Base-by-base conservation (phyloP, 2,113 vertebrate genomes). In the Zeus faber region DNA sequence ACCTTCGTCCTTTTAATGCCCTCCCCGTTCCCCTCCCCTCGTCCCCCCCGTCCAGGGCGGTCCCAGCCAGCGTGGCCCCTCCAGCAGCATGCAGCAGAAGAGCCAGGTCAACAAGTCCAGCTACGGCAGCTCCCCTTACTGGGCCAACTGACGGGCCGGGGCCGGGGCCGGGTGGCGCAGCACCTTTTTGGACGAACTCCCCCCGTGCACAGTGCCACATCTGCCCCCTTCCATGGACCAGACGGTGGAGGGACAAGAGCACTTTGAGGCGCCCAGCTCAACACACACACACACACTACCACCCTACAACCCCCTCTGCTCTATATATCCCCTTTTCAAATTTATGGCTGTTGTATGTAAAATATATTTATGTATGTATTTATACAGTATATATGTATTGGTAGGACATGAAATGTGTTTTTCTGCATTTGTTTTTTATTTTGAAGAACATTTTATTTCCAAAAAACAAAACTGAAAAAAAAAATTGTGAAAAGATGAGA, bases 81-180 rank as follows among this genome's bases (percentile, higher is more conserved):
- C 92, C 82, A 94, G 90, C 88, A 94, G 92, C 91, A 94, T 98
- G 89, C 94, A 96, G 76, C 96, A 96, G 89, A 98, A 98, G 80
- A 94, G 94, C 87, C 96, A 98, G 91, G 92, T 93, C 87, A 98
- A 94, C 92, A 98, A 98, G 88, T 94, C 96, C 1, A 92, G 92
- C 86, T 98, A 98, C 62, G 94, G 95, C 92, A 97, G 93, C 93
- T 98, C 95, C 79, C 95, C 91, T 66, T 98, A 96, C 92, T 96
- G 96, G 71, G 89, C 93, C 89, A 98, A 98, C 89, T 98, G 90
- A 96, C 57, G 62, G 5, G 45, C 40, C 51, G 16, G 35, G 26
- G 55, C n/a, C 35, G 13, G 16, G 0, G 3, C 14, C 58, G 18
- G 68, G 27, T 51, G 18, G 44, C 17, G 29, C 40, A 27, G 27